Evolutionary conservation across 2,113 vertebrate genomes (phyloP), one percentile per base, ranked within the genome.

Genomic region (Nibea albiflora): DNA sequence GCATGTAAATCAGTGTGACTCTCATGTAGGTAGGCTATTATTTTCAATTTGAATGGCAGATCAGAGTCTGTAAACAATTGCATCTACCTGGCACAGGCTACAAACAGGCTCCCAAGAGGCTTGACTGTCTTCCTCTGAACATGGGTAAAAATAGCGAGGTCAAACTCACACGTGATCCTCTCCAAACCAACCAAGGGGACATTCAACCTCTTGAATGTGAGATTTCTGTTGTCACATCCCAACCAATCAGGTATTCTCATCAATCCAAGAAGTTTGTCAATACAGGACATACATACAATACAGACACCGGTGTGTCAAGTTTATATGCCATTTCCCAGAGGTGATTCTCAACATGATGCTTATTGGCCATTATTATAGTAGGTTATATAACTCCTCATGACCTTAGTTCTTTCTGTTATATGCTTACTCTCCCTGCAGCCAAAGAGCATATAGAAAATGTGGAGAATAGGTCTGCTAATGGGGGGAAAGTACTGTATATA

Each of bases 11-110:
- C 71, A 83, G 56, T 16, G 63, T 63, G 75, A 63, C 72, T 76
- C n/a, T 57, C 78, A 66, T 79, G 66, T 81, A 76, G 76, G 78
- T 80, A 39, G 60, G 69, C 67, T 73, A 65, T 87, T 86, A 83
- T 89, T 87, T 85, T 42, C 12, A 58, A 57, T 78, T 79, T 78
- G 81, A 85, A 88, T 83, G 50, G 78, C 75, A 85, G 57, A 87
- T 78, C 81, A 78, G 71, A 81, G 64, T n/a, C 49, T 56, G 57
- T 67, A 80, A 88, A 87, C 88, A 89, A 90, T 85, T 74, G 68
- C 64, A 74, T 73, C 64, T 90, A 67, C 62, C 83, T 86, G 76
- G 73, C 87, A 73, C 1, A 0, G 52, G 84, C 73, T 74, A 78
- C 69, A 85, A 79, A 85, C 70, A 20, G 31, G 42, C 67, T 85